Percentiles rank a stretch among this genome's conserved stretches.
Conservation (phyloP, 2,888 invertebrate species). For the Folsomia manolachei region DNA sequence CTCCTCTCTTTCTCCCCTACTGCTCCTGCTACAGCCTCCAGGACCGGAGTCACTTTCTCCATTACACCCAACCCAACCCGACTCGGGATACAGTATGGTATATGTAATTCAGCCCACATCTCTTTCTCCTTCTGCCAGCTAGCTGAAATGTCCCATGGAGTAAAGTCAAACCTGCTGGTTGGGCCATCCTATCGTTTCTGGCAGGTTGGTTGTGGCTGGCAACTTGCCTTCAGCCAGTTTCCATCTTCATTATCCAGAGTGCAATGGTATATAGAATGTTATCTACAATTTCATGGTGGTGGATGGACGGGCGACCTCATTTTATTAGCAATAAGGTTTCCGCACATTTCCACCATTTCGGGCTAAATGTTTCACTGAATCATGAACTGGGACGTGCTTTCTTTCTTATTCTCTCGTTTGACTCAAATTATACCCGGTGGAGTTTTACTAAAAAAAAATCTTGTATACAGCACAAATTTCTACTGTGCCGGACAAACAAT, state of each 20-base stretch:
- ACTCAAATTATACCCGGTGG: not conserved
- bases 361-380: constrained; percentile 1
- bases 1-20: not conserved
- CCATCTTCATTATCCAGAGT: constrained; percentile 14
- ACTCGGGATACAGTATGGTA: too few species aligned
- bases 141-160: not conserved
- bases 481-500: not conserved
- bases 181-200: not conserved
- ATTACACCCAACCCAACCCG: not conserved
- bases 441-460: constrained; percentile 4
- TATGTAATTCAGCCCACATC: too few species aligned
- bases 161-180: not conserved
- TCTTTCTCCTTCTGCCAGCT: not conserved
- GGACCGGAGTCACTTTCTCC: not conserved
- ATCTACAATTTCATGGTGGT: not conserved
- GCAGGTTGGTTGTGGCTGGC: constrained; percentile 8
- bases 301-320: constrained; percentile 6
- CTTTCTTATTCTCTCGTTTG: constrained; percentile 3
- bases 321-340: constrained; percentile 16
- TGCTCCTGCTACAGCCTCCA: not conserved
- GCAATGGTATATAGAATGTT: not conserved
- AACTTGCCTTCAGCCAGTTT: constrained; percentile 16
- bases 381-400: constrained; percentile 12
- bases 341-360: not conserved
- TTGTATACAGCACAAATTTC: not conserved